These are phyloP conservation scores for Acyrthosiphon pisum DNA, from an alignment of 1,140 invertebrate genomes.

Conservation along the genomic window DNA sequence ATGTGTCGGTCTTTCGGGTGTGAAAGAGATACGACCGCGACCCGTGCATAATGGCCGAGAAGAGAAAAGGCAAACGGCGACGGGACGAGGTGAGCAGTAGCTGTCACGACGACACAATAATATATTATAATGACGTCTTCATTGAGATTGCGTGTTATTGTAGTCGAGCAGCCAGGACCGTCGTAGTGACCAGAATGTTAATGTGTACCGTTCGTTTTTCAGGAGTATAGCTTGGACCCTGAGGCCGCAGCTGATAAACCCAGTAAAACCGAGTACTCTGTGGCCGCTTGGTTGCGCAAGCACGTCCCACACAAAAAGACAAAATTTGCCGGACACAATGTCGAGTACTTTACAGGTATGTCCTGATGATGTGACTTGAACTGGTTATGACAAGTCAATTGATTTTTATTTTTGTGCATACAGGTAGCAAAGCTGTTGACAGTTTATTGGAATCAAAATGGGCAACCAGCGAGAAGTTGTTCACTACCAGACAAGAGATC, in stretches of 20 bases:
- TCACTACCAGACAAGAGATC: conserved; percentile 80
- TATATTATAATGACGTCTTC: background rate
- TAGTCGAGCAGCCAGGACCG: background rate
- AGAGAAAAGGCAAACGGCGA: conserved; percentile 69
- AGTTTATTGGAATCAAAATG: conserved; percentile 91
- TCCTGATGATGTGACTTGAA: background rate
- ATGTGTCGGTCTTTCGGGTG: background rate
- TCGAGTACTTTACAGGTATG: conserved; percentile 93
- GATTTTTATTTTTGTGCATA: background rate
- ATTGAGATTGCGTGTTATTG: background rate
- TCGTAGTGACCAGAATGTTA: background rate
- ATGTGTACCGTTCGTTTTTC: conserved; percentile 19
- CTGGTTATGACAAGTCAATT: background rate
- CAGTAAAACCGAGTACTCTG: conserved; percentile 88
- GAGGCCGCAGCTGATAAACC: conserved; percentile 74
- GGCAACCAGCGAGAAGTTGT: conserved; percentile 76
- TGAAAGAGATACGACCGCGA: background rate
- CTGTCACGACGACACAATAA: background rate
- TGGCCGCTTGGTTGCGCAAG: conserved; percentile 92
- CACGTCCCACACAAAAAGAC: conserved; percentile 94
- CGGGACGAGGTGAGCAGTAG: conserved; percentile 69
- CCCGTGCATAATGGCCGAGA: conserved; percentile 72
- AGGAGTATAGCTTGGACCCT: conserved; percentile 67
- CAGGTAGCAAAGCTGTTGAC: conserved; percentile 87
- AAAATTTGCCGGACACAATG: conserved; percentile 93